Evolutionary conservation across 2,888 invertebrate genomes (phyloP), one percentile per base, ranked within the genome.

Genomic region (Caenorhabditis virilis): DNA sequence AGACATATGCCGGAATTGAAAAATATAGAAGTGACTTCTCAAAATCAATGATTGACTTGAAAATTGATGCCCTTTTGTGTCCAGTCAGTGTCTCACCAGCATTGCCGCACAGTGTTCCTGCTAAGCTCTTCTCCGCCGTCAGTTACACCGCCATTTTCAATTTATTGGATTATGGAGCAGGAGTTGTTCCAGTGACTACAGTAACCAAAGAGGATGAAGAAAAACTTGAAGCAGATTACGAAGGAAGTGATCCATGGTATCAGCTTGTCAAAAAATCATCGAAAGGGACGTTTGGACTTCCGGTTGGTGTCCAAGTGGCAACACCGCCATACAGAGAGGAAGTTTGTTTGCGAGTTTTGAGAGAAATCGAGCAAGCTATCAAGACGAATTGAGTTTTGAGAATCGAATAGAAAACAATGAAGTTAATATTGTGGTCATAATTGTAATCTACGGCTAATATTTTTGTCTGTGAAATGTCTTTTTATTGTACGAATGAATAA

Each of bases 131-230:
- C 43, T 55, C 75, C 16, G 79, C 72, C 2, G 67, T 69, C 16
- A 77, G 74, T 22, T 83, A 79, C 69, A 84, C 82, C 2, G 65
- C 70, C 18, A 50, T 83, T 42, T 84, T 75, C 73, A 84, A 84
- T 56, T 61, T 82, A 15, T 67, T 84, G n/a, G 82, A 84, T 72
- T 84, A 79, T 52, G 84, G 83, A 4, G 81, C 80, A 18, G 84
- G 84, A 42, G 76, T 78, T 7, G 81, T 84, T 9, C 82, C 80
- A 5, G 78, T 84, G 5, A 84, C 83, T 6, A 62, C 69, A 20
- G 84, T 78, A 0, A 71, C 54, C 5, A 69, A 70, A 43, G 51
- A 67, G 35, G 77, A 78, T 23, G 77, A 77, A 27, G 58, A 69
- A 22, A 59, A 63, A 2, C 45, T 65, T 4, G 68, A 63, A 27